Conservation (phyloP, 2,113 vertebrate species). For the Nettapus auritus region DNA sequence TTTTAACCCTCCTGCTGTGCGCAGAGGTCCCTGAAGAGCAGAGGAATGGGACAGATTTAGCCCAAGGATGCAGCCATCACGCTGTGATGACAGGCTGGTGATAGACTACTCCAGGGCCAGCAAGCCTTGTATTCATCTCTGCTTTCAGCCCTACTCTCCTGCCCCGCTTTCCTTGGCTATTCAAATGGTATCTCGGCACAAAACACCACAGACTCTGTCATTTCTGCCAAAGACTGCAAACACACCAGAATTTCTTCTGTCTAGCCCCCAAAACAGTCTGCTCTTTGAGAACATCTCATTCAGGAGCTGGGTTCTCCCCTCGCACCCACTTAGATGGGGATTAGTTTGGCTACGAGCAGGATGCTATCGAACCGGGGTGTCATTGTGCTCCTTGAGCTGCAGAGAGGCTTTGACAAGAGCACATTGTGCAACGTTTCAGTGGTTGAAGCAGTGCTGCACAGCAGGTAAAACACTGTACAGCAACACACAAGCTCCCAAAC, state of each 20-base stretch:
- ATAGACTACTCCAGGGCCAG: not conserved
- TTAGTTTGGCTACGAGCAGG: not conserved
- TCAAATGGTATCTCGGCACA: not conserved
- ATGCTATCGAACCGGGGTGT: not conserved
- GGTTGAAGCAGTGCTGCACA: not conserved
- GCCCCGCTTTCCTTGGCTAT: not conserved
- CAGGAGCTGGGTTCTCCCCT: not conserved
- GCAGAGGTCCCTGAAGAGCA: not conserved
- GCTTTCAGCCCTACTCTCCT: not conserved
- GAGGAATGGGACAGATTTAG: not conserved
- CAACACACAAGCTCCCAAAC: not conserved
- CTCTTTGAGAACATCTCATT: not conserved
- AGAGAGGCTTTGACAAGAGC: not conserved
- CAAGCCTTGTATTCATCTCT: not conserved
- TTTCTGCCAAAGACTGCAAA: not conserved
- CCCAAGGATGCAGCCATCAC: not conserved
- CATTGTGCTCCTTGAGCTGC: rapidly evolving
- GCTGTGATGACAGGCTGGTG: not conserved
- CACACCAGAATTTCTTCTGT: not conserved
- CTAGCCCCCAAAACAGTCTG: not conserved
- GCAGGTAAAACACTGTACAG: not conserved
- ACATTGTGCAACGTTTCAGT: rapidly evolving
- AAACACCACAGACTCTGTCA: rapidly evolving
- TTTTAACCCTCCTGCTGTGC: not conserved
- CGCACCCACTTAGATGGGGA: not conserved